Evolutionary conservation across 2,113 vertebrate species (phyloP), one percentile per base, ranked within the genome.

Genomic region (Ciconia stormi): DNA sequence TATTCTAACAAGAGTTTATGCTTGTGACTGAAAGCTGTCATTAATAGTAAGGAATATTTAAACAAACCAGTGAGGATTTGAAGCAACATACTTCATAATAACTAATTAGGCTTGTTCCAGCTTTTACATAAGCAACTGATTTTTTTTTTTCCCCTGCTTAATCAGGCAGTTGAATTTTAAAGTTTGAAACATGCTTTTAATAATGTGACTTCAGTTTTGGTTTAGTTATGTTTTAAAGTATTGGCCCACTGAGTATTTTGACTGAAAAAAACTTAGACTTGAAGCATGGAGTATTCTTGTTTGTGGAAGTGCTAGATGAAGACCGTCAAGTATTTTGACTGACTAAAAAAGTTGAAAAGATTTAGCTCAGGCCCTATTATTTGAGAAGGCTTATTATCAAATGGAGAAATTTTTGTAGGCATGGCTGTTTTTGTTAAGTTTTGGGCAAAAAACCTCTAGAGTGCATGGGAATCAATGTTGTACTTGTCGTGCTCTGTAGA

Each of bases 401-500:
- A 27, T 66, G 19, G 34, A 55, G 22, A 17, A 44, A 25, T 40
- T 34, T 73, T 84, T 78, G 10, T 18, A 78, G 16, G 13, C 27
- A 20, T 72, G 12, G 11, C 23, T 70, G 10, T 4, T 58, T 66
- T 32, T 8, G 1, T 49, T 40, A 12, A 20, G 27, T 56, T 87
- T 50, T 34, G 3, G 16, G 16, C 30, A 8, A 14, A 26, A 21
- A 22, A 50, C 16, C 19, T 71, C 30, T 72, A 40, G 47, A 36
- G 26, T 71, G 9, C 16, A 0, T 36, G 10, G 42, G n/a, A 71
- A 13, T 42, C 14, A 16, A 2, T 15, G 19, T 9, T 81, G 19
- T 7, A 11, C 8, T 32, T 8, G 1, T 23, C 0, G 0, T 53
- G 18, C 30, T 80, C 16, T 25, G 3, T 7, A 7, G 6, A 9